Conservation (phyloP, 2,113 vertebrate species). For the Vulpes ferrilata region DNA sequence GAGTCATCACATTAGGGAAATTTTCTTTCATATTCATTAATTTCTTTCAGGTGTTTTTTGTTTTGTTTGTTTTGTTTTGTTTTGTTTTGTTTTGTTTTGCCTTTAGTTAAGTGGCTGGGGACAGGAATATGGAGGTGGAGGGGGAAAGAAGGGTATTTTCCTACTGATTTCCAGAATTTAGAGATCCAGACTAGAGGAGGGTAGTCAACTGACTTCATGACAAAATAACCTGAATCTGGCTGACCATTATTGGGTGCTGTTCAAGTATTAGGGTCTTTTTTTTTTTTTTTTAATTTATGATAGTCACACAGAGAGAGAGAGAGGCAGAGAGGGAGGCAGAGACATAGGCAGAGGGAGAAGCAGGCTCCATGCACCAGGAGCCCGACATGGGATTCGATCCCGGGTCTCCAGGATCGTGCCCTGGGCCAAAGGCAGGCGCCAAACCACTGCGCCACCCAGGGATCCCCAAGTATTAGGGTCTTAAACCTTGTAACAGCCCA, state of each 20-base stretch:
- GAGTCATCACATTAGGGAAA: not conserved
- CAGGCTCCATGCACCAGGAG: too few relatives aligned
- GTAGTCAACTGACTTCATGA: not conserved
- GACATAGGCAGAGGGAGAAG: too few relatives aligned
- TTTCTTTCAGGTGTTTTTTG: conserved; percentile 28
- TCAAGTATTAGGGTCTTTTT: not conserved
- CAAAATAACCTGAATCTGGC: not conserved
- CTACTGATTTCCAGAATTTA: not conserved
- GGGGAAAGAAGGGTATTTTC: not conserved
- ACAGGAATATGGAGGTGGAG: not conserved
- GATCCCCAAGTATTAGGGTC: too few relatives aligned
- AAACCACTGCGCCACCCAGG: too few relatives aligned
- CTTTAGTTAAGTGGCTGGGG: not conserved
- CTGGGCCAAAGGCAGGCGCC: too few relatives aligned
- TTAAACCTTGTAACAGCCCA: not conserved
- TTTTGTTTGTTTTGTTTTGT: conserved; percentile 33
- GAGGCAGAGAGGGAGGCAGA: too few relatives aligned
- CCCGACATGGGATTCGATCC: too few relatives aligned
- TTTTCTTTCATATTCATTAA: not conserved
- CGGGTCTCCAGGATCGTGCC: too few relatives aligned
- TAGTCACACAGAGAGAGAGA: too few relatives aligned
- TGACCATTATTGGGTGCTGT: not conserved
- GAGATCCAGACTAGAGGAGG: not conserved
- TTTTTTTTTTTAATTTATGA: too few relatives aligned
- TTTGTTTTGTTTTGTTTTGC: not conserved